These are phyloP conservation scores for Myiagra hebetior DNA, from an alignment of 2,113 vertebrate species.

Conservation along the genomic window DNA sequence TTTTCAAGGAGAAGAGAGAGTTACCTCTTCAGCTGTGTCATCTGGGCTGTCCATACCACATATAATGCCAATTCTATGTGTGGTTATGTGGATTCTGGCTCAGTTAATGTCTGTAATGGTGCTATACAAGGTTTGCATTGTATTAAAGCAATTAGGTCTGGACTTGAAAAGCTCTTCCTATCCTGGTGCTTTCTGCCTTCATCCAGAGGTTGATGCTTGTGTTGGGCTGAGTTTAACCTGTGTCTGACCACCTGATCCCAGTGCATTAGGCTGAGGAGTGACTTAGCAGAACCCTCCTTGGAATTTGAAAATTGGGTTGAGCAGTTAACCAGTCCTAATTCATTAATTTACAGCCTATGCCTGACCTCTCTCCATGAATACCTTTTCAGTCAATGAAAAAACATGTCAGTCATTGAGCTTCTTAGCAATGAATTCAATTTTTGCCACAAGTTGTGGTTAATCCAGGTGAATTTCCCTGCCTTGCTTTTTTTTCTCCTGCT, in stretches of 20 bases:
- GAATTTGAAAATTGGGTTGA: neutral
- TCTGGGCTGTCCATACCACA: neutral
- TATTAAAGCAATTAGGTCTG: neutral
- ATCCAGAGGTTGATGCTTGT: neutral
- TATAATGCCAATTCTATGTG: accelerated
- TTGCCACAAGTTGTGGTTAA: neutral
- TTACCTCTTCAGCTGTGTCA: neutral
- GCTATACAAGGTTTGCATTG: neutral
- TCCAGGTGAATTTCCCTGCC: neutral
- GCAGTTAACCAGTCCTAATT: neutral
- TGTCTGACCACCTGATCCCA: neutral
- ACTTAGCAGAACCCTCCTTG: neutral
- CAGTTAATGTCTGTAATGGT: neutral
- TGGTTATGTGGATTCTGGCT: neutral
- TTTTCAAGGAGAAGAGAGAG: neutral
- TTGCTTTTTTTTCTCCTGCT: neutral
- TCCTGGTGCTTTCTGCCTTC: neutral
- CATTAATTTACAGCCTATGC: neutral
- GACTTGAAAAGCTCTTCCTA: neutral
- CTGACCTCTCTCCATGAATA: neutral
- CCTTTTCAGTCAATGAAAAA: neutral
- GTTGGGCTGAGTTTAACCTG: neutral
- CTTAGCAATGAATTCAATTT: neutral
- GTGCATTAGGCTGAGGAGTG: neutral
- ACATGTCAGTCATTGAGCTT: neutral